These are phyloP conservation scores for Tricholaema leucomelas DNA, from an alignment of 2,113 vertebrate genomes.

Conservation along the genomic window DNA sequence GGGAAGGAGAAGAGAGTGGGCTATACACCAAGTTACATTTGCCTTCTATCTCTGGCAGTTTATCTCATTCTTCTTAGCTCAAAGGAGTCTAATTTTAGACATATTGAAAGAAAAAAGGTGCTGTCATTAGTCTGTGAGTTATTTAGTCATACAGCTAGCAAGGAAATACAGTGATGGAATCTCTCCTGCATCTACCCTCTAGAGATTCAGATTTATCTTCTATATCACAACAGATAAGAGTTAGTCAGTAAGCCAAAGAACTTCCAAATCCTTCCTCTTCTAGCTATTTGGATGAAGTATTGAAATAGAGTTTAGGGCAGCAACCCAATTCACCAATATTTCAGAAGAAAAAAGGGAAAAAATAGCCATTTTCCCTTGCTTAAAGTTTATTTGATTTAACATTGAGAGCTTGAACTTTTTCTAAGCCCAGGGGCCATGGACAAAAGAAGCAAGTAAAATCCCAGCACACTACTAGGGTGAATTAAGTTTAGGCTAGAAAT, in stretches of 20 bases:
- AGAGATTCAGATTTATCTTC: background rate
- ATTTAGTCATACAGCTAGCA: background rate
- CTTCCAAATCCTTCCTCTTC: background rate
- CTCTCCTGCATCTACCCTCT: background rate
- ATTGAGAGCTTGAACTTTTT: background rate
- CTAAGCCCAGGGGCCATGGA: conserved; percentile 11
- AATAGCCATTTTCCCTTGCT: background rate
- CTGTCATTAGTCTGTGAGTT: background rate
- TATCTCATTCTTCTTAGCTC: background rate
- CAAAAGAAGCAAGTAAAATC: conserved; percentile 47
- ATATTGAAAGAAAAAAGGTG: background rate
- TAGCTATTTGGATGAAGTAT: conserved; percentile 1
- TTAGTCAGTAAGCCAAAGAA: background rate
- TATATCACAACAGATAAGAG: background rate
- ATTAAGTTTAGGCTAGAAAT: conserved; percentile 27
- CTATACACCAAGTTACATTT: background rate
- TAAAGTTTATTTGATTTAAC: conserved; percentile 32
- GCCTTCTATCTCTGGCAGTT: background rate
- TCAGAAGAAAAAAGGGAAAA: background rate
- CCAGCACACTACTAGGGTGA: background rate
- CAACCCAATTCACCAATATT: background rate
- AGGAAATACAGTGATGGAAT: background rate
- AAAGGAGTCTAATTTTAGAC: background rate
- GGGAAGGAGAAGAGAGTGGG: background rate
- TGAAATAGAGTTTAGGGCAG: conserved; percentile 5